Conservation (phyloP, 2,797 vertebrate genomes). For the Coregonus ussuriensis region DNA sequence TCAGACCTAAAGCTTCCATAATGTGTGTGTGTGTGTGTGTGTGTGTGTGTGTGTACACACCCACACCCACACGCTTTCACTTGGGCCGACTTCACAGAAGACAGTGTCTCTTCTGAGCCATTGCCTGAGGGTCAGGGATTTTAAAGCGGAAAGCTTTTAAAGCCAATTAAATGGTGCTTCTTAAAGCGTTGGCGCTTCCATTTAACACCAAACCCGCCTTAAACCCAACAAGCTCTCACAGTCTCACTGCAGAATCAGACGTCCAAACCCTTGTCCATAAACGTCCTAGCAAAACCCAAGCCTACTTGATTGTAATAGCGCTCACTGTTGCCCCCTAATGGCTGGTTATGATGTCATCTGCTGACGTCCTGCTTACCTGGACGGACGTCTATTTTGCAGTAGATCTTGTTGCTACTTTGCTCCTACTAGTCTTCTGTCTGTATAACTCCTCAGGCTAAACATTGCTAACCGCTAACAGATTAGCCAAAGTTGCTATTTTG, state of each 20-base stretch:
- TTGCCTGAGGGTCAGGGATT: slow-evolving; percentile 79
- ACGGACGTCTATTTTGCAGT: too few relatives aligned
- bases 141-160: slow-evolving; percentile 83
- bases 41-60: not conserved
- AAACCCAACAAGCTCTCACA: slow-evolving; percentile 5
- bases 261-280: too few relatives aligned
- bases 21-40: not conserved
- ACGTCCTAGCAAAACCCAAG: too few relatives aligned
- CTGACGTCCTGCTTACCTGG: too few relatives aligned
- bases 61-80: slow-evolving; percentile 25
- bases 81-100: slow-evolving; percentile 72
- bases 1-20: not conserved
- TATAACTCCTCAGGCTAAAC: not conserved
- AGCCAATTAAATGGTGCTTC: slow-evolving; percentile 64
- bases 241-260: too few relatives aligned
- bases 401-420: not conserved
- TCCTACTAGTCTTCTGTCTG: not conserved
- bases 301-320: too few relatives aligned
- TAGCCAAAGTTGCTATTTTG: slow-evolving; percentile 23
- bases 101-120: slow-evolving; percentile 69
- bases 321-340: too few relatives aligned
- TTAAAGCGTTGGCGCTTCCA: slow-evolving; percentile 74
- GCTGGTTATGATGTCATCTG: too few relatives aligned
- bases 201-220: slow-evolving; percentile 73
- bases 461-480: slow-evolving; percentile 30